phyloP scores from a whole-genome alignment of 2,888 invertebrate species.

The Hemistola chrysoprasaria region DNA sequence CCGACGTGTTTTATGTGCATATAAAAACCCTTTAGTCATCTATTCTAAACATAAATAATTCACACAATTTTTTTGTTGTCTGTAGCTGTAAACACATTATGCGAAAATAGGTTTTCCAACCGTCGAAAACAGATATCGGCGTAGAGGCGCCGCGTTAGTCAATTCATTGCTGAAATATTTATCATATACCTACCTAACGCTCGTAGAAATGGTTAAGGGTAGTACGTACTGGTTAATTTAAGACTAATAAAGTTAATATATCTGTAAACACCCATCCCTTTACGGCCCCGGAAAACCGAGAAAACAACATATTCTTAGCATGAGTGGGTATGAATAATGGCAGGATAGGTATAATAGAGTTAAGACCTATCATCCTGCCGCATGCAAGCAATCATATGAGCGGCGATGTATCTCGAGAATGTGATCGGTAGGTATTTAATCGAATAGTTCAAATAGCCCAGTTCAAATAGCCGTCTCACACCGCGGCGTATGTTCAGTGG shows the following conservation, averaged over 20 bases:
- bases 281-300: conserved; percentile 2
- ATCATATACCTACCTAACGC: too few species aligned
- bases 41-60: too few species aligned
- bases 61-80: too few species aligned
- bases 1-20: too few species aligned
- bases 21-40: too few species aligned
- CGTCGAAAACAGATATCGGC: neutral
- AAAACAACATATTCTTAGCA: conserved; percentile 5
- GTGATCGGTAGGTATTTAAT: conserved; percentile 40
- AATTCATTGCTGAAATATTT: too few species aligned
- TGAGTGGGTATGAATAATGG: conserved; percentile 22
- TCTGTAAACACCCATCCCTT: neutral
- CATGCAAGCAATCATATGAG: conserved; percentile 9
- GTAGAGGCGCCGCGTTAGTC: too few species aligned
- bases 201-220: too few species aligned
- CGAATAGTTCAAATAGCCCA: conserved; percentile 51
- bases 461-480: conserved; percentile 48
- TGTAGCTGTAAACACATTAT: too few species aligned
- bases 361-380: conserved; percentile 32
- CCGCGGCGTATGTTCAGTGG: conserved; percentile 50
- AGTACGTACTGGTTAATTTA: too few species aligned
- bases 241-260: too few species aligned
- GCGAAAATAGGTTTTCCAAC: neutral
- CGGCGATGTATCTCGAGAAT: neutral
- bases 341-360: conserved; percentile 30